Conservation (phyloP, 2,888 invertebrate genomes). For the Corbicula japonica region DNA sequence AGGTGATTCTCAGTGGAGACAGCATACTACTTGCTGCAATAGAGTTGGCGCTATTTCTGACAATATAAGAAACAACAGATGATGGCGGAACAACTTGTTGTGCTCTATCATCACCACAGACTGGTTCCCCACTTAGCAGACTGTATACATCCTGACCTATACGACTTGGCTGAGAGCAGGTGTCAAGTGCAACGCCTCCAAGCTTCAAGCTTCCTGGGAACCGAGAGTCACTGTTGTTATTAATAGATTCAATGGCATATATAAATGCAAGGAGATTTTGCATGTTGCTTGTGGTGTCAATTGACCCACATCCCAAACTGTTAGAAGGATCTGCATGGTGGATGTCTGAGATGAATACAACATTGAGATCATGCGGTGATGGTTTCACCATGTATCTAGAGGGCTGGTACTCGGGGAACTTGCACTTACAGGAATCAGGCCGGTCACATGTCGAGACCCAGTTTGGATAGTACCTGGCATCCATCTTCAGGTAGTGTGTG, state of each 20-base stretch:
- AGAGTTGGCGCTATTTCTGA: constrained; percentile 79
- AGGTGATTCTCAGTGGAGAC: constrained; percentile 82
- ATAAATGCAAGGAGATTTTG: constrained; percentile 86
- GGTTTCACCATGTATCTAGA: constrained; percentile 79
- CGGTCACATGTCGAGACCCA: constrained; percentile 74
- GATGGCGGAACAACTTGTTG: constrained; percentile 78
- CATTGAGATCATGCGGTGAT: constrained; percentile 81
- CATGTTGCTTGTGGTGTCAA: constrained; percentile 82
- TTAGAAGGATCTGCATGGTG: constrained; percentile 82
- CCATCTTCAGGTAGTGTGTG: constrained; percentile 81
- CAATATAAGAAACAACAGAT: constrained; percentile 83
- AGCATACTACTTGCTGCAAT: constrained; percentile 83
- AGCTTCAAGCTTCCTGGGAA: constrained; percentile 77
- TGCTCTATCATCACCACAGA: constrained; percentile 78
- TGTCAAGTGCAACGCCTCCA: constrained; percentile 86
- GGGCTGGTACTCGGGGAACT: constrained; percentile 74
- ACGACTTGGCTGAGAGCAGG: constrained; percentile 83
- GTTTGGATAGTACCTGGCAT: constrained; percentile 71
- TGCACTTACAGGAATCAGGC: constrained; percentile 70
- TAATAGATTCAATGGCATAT: constrained; percentile 86
- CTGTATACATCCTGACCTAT: constrained; percentile 85
- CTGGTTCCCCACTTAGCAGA: constrained; percentile 84
- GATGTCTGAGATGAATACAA: constrained; percentile 86
- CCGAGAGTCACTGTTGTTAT: constrained; percentile 76
- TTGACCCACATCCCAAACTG: constrained; percentile 85